These are phyloP conservation scores for Nothoprocta perdicaria DNA, from an alignment of 2,113 vertebrate species.

Conservation along the genomic window DNA sequence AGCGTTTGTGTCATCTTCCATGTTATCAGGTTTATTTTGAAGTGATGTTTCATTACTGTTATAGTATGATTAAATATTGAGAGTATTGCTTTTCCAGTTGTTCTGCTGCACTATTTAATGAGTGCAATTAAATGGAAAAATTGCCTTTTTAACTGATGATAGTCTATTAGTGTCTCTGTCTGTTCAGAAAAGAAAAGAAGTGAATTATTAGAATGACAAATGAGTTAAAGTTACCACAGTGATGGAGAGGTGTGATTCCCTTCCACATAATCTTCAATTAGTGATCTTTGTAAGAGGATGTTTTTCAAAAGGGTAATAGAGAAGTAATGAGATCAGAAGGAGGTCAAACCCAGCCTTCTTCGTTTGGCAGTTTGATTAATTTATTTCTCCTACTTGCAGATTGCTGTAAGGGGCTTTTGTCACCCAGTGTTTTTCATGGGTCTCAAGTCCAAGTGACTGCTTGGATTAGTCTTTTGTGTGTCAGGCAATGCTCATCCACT, in stretches of 20 bases:
- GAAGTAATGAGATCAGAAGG: conserved; percentile 90
- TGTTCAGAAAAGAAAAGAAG: conserved; percentile 82
- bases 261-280: conserved; percentile 92
- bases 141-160: conserved; percentile 85
- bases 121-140: conserved; percentile 89
- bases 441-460: conserved; percentile 66
- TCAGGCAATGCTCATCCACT: conserved; percentile 17
- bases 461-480: conserved; percentile 55
- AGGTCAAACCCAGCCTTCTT: conserved; percentile 89
- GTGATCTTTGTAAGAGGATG: conserved; percentile 90
- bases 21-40: conserved; percentile 78
- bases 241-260: conserved; percentile 84
- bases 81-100: conserved; percentile 85
- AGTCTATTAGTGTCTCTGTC: conserved; percentile 86
- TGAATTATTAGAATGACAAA: conserved; percentile 88
- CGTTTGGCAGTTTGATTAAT: conserved; percentile 95
- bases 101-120: conserved; percentile 85
- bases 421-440: conserved; percentile 80
- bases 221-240: conserved; percentile 83
- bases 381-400: conserved; percentile 87
- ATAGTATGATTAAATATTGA: conserved; percentile 84
- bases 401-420: conserved; percentile 87
- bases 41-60: conserved; percentile 78
- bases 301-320: conserved; percentile 89
- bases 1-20: conserved; percentile 53